Conservation (phyloP, 2,797 vertebrate genomes). For the Rhinatrema bivittatum region DNA sequence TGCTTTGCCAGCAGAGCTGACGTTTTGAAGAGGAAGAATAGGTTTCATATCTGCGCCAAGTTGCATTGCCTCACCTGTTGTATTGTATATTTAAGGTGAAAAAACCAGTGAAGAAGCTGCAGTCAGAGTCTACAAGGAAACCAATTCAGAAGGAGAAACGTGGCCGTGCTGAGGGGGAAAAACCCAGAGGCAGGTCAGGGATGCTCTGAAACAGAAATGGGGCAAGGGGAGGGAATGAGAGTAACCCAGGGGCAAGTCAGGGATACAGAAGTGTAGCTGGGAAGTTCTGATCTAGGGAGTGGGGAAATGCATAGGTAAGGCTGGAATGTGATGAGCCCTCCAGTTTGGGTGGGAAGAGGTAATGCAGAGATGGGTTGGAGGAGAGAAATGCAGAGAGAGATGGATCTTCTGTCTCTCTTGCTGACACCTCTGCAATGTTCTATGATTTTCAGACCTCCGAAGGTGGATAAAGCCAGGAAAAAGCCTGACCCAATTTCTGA, state of each 20-base stretch:
- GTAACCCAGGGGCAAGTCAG: constrained; percentile 2
- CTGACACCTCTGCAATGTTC: neutral
- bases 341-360: too few relatives aligned
- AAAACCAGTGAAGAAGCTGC: constrained; percentile 63
- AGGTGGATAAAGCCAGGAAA: constrained; percentile 76
- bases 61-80: too few relatives aligned
- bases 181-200: constrained; percentile 70
- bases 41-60: too few relatives aligned
- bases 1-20: too few relatives aligned
- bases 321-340: neutral
- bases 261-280: too few relatives aligned
- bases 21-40: too few relatives aligned
- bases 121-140: constrained; percentile 62
- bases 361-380: too few relatives aligned
- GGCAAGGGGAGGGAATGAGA: too few relatives aligned
- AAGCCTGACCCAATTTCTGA: constrained; percentile 67
- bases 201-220: too few relatives aligned
- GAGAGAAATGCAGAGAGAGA: too few relatives aligned
- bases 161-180: constrained; percentile 73
- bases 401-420: too few relatives aligned
- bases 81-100: constrained; percentile 62
- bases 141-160: constrained; percentile 75
- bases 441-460: constrained; percentile 54
- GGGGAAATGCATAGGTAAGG: neutral
- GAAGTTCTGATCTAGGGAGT: too few relatives aligned